A percentile compares a stretch with the other conserved stretches of the same genome.
phyloP scores from a whole-genome alignment of 2,113 vertebrate genomes.

The Ursus arctos region DNA sequence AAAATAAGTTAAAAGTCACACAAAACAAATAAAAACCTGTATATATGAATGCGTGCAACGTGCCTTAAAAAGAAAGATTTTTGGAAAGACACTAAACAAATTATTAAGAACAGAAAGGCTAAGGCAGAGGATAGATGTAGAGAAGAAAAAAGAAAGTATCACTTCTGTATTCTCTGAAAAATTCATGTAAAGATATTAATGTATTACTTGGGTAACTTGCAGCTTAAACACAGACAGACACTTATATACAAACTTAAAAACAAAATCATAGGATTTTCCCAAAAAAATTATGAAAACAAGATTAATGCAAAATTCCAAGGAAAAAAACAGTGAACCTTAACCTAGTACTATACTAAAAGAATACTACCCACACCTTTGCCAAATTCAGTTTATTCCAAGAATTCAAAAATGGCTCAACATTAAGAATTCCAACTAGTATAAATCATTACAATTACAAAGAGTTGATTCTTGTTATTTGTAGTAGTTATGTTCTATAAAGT shows the following conservation, averaged over 20 bases:
- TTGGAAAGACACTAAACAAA: neutral
- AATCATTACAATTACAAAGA: slow-evolving; percentile 24
- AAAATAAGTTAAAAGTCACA: slow-evolving; percentile 21
- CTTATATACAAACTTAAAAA: neutral
- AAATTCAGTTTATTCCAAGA: slow-evolving; percentile 58
- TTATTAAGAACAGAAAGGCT: neutral
- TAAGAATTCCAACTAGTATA: slow-evolving; percentile 46
- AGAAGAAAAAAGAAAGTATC: neutral
- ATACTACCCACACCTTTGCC: neutral
- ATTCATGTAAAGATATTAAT: neutral
- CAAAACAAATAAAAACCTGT: neutral
- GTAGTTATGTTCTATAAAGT: slow-evolving; percentile 4
- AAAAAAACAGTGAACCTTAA: neutral
- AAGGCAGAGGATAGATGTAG: neutral
- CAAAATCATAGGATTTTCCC: neutral
- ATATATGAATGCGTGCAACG: neutral
- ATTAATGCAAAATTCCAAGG: neutral
- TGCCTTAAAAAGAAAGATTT: slow-evolving; percentile 28
- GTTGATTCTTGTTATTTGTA: slow-evolving; percentile 20
- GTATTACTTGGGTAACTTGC: neutral
- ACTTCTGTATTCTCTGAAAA: slow-evolving; percentile 37
- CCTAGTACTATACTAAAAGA: slow-evolving; percentile 24
- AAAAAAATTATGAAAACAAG: slow-evolving; percentile 29
- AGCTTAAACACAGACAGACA: neutral
- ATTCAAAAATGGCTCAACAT: slow-evolving; percentile 1